Evolutionary conservation across 23 tunicate genomes (phyloP), one percentile per base, ranked within the genome.

Genomic region (Aplidium turbinatum): DNA sequence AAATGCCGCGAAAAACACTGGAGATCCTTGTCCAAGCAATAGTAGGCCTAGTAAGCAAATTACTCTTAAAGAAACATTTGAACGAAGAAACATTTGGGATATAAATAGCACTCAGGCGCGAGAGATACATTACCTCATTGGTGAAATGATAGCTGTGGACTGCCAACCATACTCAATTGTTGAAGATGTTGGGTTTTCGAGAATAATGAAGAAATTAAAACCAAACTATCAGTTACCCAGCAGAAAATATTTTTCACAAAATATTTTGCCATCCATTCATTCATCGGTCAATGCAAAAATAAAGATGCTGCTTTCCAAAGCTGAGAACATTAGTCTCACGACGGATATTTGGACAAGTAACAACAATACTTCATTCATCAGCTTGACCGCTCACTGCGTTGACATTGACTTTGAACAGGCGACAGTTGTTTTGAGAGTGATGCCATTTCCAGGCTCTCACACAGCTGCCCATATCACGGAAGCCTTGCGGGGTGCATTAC

Each of bases 331-430:
- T 45, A 60, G 68, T 60, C 31, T 74, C 30, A 74, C 79, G 21
- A 74, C 79, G 27, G 79, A 74, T 54, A 27, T 56, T 11, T 74
- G 79, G 79, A 47, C 79, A 54, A 56, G 51, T 54, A 13, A 7
- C 33, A 74, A 40, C 6, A 56, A 29, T 60, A 35, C 56, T 56
- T 74, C 79, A 32, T 36, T 74, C 26, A 74, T 74, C 21, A 74
- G 79, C 31, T 19, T 74, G 19, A 57, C 79, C 13, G 31, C 5
- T 19, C 79, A 74, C 34, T 74, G 35, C 62, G 13, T 74, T 35
- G 79, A 74, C 27, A 47, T 33, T 19, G 31, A 55, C 48, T 74
- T 56, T 56, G 21, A 35, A 20, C 23, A 6, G 27, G 35, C 31
- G 29, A 56, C 57, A 35, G 79, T 31, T 26, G 68, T 74, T 31